phyloP scores from a whole-genome alignment of 2,113 vertebrate species.

The Xerus inauris region DNA sequence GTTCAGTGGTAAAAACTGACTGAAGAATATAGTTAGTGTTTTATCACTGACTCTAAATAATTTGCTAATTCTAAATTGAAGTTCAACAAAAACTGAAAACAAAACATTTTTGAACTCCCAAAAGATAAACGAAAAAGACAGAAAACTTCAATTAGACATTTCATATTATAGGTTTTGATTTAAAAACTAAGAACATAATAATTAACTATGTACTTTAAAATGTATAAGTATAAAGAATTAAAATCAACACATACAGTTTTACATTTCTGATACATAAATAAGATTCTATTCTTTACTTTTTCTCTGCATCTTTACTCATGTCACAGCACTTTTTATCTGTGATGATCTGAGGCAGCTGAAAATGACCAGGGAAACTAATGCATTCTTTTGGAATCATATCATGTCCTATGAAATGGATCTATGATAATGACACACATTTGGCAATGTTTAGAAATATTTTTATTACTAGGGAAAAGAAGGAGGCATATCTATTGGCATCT shows the following conservation, averaged over 20 bases:
- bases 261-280: neutral
- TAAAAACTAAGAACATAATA: slow-evolving; percentile 17
- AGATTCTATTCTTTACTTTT: neutral
- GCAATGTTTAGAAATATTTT: neutral
- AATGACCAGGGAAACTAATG: neutral
- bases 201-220: neutral
- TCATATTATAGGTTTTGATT: neutral
- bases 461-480: neutral
- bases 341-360: neutral
- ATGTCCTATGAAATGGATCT: neutral
- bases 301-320: neutral
- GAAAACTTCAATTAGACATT: neutral
- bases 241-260: neutral
- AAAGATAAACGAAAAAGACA: neutral
- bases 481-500: neutral
- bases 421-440: neutral
- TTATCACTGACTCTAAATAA: neutral
- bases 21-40: neutral
- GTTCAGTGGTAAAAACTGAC: neutral
- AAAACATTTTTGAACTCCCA: neutral
- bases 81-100: neutral
- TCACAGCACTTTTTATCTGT: neutral
- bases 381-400: neutral
- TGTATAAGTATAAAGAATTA: neutral
- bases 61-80: neutral